Conservation (phyloP, 2,113 vertebrate species). For the Catagonus wagneri region DNA sequence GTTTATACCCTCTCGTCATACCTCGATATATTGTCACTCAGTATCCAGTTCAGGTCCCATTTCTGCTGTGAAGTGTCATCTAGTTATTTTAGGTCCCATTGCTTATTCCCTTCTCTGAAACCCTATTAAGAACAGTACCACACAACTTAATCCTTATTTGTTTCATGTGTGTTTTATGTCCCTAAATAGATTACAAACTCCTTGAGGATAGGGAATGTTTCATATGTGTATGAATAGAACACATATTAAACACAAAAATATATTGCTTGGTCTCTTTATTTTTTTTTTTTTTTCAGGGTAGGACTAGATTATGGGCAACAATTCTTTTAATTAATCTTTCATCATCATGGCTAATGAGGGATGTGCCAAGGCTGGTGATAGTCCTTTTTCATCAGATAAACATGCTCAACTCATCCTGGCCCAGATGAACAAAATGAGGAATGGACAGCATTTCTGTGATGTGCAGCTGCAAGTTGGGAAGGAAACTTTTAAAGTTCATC, state of each 20-base stretch:
- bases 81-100: conserved; percentile 10
- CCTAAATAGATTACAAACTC: conserved; percentile 27
- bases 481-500: conserved; percentile 93
- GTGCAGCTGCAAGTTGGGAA: conserved; percentile 93
- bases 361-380: conserved; percentile 71
- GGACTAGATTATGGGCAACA: conserved; percentile 64
- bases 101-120: conserved; percentile 50
- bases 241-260: conserved; percentile 44
- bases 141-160: conserved; percentile 13
- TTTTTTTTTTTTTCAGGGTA: conserved; percentile 76
- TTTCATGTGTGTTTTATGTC: conserved; percentile 53
- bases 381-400: conserved; percentile 88
- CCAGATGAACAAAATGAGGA: conserved; percentile 96
- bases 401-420: conserved; percentile 94
- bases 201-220: background rate
- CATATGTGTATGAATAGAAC: conserved; percentile 26
- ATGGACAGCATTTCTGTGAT: conserved; percentile 94
- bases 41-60: background rate
- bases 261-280: conserved; percentile 40
- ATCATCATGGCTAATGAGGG: conserved; percentile 86
- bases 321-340: conserved; percentile 53
- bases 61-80: conserved; percentile 27
- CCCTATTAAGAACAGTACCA: background rate
- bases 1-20: background rate
- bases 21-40: conserved; percentile 28